phyloP scores from a whole-genome alignment of 2,797 vertebrate genomes.

The Micrastur ruficollis region DNA sequence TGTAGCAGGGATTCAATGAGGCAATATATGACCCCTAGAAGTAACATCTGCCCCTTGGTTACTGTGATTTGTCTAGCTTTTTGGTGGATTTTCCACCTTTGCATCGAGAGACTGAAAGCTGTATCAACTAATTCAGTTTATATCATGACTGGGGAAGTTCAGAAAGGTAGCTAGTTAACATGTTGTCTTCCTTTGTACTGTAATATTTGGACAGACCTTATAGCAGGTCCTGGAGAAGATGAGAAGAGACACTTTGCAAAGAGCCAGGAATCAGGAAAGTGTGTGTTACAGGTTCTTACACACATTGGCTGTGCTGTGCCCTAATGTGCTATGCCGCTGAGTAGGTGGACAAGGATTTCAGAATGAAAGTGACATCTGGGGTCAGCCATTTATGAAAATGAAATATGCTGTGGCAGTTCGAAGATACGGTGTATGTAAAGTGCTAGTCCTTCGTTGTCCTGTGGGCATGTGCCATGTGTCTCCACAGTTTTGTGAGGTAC shows the following conservation, averaged over 20 bases:
- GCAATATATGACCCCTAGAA: not conserved
- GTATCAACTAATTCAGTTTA: not conserved
- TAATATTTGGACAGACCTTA: not conserved
- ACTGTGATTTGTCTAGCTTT: not conserved
- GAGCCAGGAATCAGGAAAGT: not conserved
- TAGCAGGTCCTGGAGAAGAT: not conserved
- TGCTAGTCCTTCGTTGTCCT: not conserved
- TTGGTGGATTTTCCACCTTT: not conserved
- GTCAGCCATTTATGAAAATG: constrained; percentile 6
- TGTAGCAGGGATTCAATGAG: not conserved
- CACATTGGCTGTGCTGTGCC: not conserved
- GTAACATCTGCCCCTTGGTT: not conserved
- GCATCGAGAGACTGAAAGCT: not conserved
- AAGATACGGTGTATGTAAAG: not conserved
- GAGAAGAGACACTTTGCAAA: not conserved
- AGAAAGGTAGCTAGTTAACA: not conserved
- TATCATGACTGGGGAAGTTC: not conserved
- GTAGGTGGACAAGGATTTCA: not conserved
- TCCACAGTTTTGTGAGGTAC: not conserved
- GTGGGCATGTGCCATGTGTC: not conserved
- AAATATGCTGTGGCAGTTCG: not conserved
- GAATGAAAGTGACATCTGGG: not conserved
- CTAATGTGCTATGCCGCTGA: not conserved
- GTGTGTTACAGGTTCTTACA: not conserved
- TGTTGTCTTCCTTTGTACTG: not conserved